Percentiles rank a stretch among this genome's conserved stretches.
phyloP scores from a whole-genome alignment of 1,140 invertebrate genomes.

The Drosophila kikkawai region DNA sequence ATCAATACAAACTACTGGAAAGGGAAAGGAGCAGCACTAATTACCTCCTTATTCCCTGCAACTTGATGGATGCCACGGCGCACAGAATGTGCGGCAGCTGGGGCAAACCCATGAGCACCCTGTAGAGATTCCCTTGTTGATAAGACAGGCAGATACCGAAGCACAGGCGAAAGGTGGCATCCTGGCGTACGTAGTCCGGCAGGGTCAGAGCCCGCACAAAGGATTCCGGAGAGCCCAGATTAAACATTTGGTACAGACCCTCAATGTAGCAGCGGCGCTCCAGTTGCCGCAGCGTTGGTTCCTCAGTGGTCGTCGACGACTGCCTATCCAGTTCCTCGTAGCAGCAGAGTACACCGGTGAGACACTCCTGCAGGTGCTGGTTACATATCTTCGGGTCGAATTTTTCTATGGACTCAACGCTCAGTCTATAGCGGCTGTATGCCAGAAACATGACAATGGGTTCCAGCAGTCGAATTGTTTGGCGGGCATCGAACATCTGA shows the following conservation, averaged over 20 bases:
- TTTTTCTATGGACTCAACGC: conserved; percentile 84
- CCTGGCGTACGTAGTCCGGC: conserved; percentile 48
- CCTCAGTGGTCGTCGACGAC: not conserved
- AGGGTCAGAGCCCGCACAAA: conserved; percentile 85
- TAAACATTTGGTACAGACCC: conserved; percentile 86
- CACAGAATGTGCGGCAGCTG: conserved; percentile 85
- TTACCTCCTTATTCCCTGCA: conserved; percentile 86
- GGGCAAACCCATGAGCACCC: conserved; percentile 81
- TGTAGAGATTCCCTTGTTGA: conserved; percentile 86
- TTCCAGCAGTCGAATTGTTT: conserved; percentile 87
- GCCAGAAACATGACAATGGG: conserved; percentile 89
- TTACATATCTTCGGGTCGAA: conserved; percentile 88
- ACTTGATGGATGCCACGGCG: conserved; percentile 85
- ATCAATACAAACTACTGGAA: conserved; percentile 15
- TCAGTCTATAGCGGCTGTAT: conserved; percentile 89
- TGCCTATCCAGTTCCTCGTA: conserved; percentile 86
- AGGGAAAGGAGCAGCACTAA: not conserved
- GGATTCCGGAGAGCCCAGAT: conserved; percentile 85
- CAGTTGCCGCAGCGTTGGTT: conserved; percentile 38
- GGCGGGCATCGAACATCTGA: conserved; percentile 86
- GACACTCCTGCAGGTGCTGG: conserved; percentile 87
- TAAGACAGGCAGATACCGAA: conserved; percentile 85
- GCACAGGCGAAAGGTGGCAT: conserved; percentile 61
- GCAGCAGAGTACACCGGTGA: conserved; percentile 86
- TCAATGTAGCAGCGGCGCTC: conserved; percentile 84